Percentiles rank a stretch among this genome's conserved stretches.
Evolutionary conservation across 2,797 vertebrate genomes (phyloP).

Genomic region (Todus mexicanus): DNA sequence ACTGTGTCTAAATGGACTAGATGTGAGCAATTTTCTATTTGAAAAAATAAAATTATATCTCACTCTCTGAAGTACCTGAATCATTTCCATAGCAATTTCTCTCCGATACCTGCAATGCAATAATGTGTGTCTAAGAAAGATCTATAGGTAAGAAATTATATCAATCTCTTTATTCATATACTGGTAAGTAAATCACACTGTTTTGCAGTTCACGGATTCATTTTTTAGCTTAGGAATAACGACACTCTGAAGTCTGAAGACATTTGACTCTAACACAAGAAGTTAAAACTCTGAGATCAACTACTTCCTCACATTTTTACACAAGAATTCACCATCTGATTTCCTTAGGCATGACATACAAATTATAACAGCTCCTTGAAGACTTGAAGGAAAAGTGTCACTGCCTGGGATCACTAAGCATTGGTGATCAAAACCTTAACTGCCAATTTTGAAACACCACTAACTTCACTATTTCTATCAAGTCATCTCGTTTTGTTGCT

Average conservation of each 20-base stretch:
- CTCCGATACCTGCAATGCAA: not conserved
- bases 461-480: not conserved
- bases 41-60: conserved; percentile 54
- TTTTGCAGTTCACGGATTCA: not conserved
- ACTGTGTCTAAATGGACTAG: conserved; percentile 16
- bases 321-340: not conserved
- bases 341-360: not conserved
- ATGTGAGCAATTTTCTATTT: conserved; percentile 56
- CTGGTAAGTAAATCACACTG: not conserved
- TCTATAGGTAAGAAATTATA: not conserved
- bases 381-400: not conserved
- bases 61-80: not conserved
- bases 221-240: not conserved
- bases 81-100: not conserved
- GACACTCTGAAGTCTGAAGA: not conserved
- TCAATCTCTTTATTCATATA: not conserved
- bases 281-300: not conserved
- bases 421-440: not conserved
- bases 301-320: not conserved
- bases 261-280: not conserved
- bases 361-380: not conserved
- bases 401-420: not conserved
- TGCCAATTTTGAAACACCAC: not conserved
- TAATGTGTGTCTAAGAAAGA: not conserved
- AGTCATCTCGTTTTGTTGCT: not conserved